Evolutionary conservation across 2,888 invertebrate species (phyloP).

Genomic region (Sycophila texana): DNA sequence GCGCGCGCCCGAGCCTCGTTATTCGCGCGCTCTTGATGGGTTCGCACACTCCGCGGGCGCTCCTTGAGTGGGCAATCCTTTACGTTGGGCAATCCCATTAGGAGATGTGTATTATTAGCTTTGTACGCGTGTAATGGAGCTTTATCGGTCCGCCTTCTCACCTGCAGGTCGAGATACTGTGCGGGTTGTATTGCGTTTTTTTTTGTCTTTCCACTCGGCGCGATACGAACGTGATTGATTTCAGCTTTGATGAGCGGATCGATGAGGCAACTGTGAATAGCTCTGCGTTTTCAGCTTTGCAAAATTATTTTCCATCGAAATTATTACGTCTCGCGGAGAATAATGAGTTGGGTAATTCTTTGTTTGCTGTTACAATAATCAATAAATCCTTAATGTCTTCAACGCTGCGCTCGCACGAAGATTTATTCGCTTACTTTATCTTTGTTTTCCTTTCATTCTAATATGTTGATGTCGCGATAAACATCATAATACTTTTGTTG

Average conservation of each 20-base stretch:
- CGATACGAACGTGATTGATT: slow-evolving; percentile 1
- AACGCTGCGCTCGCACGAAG: too few species aligned
- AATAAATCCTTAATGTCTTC: too few species aligned
- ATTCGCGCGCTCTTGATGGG: slow-evolving; percentile 13
- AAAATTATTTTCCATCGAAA: too few species aligned
- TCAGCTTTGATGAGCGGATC: background rate
- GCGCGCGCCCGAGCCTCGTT: too few species aligned
- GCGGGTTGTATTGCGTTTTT: background rate
- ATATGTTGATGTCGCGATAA: too few species aligned
- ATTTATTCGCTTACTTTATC: too few species aligned
- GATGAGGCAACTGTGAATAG: background rate
- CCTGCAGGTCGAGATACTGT: background rate
- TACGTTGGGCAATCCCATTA: slow-evolving; percentile 34
- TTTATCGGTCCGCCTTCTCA: background rate
- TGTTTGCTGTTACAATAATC: too few species aligned
- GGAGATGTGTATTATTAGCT: slow-evolving; percentile 20
- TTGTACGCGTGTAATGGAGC: background rate
- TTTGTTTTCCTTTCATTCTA: too few species aligned
- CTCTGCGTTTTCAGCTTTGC: too few species aligned
- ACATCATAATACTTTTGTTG: too few species aligned
- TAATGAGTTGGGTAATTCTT: too few species aligned
- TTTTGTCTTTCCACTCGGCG: background rate
- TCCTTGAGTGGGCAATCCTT: slow-evolving; percentile 4
- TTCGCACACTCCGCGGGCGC: background rate
- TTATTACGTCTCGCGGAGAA: too few species aligned